Base-by-base conservation (phyloP, 2,888 invertebrate genomes). In the Apotomis capreana region DNA sequence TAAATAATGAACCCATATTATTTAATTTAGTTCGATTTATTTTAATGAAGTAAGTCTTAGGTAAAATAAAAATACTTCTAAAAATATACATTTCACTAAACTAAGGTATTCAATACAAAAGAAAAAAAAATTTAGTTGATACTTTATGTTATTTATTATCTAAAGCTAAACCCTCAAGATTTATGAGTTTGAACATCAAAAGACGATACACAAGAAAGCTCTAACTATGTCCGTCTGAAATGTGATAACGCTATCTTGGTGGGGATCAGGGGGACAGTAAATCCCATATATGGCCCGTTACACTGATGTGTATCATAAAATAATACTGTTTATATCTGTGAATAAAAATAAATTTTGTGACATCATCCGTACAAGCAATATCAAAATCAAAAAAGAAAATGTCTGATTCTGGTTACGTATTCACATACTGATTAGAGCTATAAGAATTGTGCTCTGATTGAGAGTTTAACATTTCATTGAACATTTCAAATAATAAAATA, bases 221-320 rank as follows among this genome's bases (percentile, higher is more conserved):
- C 49, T 57, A 71, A 70, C 57, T 44, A 61, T 62, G 36, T n/a
- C 52, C 36, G 57, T 46, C 52, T 68, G 72, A 72, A 72, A 72
- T 63, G 72, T 68, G 72, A 72, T 72, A 72, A 63, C 63, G 52
- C 63, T 72, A 72, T 72, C 72, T 49, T 15, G 5, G 44, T 26
- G 46, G 44, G 59, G 64, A 72, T 72, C 68, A 60, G 59, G 52
- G 55, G n/a, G 51, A 58, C 62, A 62, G 67, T 62, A 62, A 63
- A 63, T 63, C 3, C 63, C 63, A 59, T 58, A 68, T 63, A 68
- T 15, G 70, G 59, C 26, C 26, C 68, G 68, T 46, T 63, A 58
- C 63, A 51, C 60, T 67, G 58, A 46, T 44, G 54, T 61, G 58
- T 52, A 58, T 67, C 40, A 71, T 71, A 71, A 71, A 71, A 55